These are phyloP conservation scores for Darevskia nairensis DNA, from an alignment of 2,797 vertebrate species.

Conservation along the genomic window DNA sequence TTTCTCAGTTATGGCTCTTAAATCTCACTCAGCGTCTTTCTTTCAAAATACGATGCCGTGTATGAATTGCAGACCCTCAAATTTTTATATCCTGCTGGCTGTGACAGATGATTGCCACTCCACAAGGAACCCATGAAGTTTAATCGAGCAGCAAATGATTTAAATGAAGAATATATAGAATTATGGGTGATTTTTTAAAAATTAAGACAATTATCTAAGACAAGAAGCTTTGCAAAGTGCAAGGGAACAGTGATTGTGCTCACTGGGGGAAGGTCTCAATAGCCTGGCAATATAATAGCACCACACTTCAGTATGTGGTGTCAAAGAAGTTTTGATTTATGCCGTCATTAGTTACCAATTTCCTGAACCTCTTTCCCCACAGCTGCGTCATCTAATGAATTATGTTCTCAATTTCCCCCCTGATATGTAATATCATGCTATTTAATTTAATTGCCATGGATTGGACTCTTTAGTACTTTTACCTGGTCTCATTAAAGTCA, in stretches of 20 bases:
- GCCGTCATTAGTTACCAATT: neutral
- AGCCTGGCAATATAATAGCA: neutral
- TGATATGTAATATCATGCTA: neutral
- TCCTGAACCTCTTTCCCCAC: constrained; percentile 15
- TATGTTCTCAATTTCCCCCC: constrained; percentile 12
- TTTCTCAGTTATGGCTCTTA: neutral
- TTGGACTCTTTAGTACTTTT: neutral
- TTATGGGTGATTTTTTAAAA: neutral
- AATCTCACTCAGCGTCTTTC: neutral
- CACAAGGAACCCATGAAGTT: constrained; percentile 7
- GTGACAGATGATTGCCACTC: constrained; percentile 4
- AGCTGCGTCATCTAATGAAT: constrained; percentile 15
- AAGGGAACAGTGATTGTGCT: neutral
- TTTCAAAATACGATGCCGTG: neutral
- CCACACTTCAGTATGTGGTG: neutral
- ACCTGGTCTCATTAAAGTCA: neutral
- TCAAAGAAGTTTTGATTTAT: constrained; percentile 6
- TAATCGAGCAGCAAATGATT: constrained; percentile 15
- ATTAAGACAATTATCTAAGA: neutral
- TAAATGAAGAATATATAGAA: constrained; percentile 24
- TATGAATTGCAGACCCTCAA: constrained; percentile 7
- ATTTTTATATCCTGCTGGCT: constrained; percentile 20
- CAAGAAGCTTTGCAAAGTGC: constrained; percentile 12
- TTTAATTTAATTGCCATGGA: constrained; percentile 22
- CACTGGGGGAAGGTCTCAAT: neutral